Evolutionary conservation across 2,113 vertebrate species (phyloP), one percentile per base, ranked within the genome.

Genomic region (Brachyhypopomus occidentalis): DNA sequence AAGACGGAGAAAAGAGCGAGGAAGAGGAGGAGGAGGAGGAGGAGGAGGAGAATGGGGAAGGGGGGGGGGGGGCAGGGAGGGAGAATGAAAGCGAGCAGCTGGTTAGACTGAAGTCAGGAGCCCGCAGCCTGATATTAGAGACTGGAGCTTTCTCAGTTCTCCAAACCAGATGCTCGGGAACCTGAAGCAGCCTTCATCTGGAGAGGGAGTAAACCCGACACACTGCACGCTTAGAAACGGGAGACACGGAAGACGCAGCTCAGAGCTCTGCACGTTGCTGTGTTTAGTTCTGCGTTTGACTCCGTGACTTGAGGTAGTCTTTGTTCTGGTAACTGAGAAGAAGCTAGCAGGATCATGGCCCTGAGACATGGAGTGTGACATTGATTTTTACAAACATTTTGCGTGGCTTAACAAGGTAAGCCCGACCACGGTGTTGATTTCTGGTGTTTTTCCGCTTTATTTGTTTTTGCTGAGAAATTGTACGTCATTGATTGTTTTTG

Each of bases 311-410:
- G 56, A 59, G 36, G 36, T 41, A 41, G 66, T 8, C 5, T 25
- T 38, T 36, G 25, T 58, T 58, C 1, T 14, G n/a, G 17, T 41
- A 70, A 38, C n/a, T 20, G 64, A 84, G 88, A 91, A 88, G 88
- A 88, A 91, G 93, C 90, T 91, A 91, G 94, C 94, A 90, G 52
- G 79, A 81, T 38, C 79, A 98, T 98, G 97, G 97, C 93, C 94
- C 89, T 93, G 89, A 93, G 96, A 92, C 88, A 98, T 99, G 97
- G 97, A 99, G 93, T 93, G 94, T 93, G 94, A 97, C 88, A 95
- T 97, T 94, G 96, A 98, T 94, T 95, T 98, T 92, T 95, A 98
- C 94, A 97, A 95, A 93, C 97, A 98, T 91, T 98, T 98, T 92
- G 90, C 95, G 72, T 99, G 97, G 97, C 95, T 98, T 74, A 95